Evolutionary conservation across 2,888 invertebrate genomes (phyloP), one percentile per base, ranked within the genome.

Genomic region (Ichneumon xanthorius): DNA sequence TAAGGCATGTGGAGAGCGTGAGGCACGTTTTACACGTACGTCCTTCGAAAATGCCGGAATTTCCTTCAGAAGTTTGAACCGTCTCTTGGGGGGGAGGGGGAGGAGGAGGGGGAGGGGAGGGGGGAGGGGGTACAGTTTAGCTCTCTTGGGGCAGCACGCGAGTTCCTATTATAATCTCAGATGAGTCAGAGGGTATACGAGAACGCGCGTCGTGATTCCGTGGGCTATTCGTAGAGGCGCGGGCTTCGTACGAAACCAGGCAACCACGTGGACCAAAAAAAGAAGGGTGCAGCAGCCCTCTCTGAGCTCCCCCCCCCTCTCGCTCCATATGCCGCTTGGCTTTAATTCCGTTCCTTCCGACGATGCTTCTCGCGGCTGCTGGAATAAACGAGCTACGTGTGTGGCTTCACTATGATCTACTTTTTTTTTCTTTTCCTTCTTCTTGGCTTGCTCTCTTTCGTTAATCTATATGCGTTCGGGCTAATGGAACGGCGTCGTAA

Each of bases 21-120:
- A 82, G 78, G 84, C 82, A 82, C 79, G 72, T n/a, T 50, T 48
- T 63, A 75, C 75, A 76, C 77, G 81, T 71, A 58, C 87, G 91
- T 91, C 90, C 91, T 91, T 90, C 88, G 88, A 87, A 87, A 79
- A 88, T 86, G 81, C 82, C 82, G 91, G 89, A 89, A 90, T 90
- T 90, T 90, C 89, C 90, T 89, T 86, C 88, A 87, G 88, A 86
- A 77, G 78, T 83, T 84, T 80, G 73, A 70, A 82, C 55, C 72
- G 70, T 70, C 48, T 78, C 75, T 82, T 75, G 68, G 77, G 78
- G 75, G 67, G 73, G 50, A 68, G 33, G 68, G 53, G 58, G 37
- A 7, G 40, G 68, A 37, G 72, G 33, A 58, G 53, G 58, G 37
- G 37, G 40, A 68, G 11, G 67, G 50, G 33, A 53, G 55, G 26